These are phyloP conservation scores for Periplaneta americana DNA, from an alignment of 1,140 invertebrate species.

Conservation along the genomic window DNA sequence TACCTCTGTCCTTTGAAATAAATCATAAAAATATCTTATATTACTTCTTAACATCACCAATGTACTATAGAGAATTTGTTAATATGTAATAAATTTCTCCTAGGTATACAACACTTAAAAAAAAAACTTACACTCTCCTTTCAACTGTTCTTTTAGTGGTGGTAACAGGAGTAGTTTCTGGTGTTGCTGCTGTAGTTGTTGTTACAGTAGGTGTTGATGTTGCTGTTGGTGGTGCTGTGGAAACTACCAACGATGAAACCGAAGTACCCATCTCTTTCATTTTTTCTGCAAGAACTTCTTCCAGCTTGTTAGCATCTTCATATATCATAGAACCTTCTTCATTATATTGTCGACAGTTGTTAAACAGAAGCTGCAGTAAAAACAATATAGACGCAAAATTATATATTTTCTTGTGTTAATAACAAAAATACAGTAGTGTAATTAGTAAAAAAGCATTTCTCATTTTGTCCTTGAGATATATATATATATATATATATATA, in stretches of 20 bases:
- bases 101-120: not conserved
- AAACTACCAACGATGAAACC: not conserved
- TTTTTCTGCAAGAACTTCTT: constrained; percentile 79
- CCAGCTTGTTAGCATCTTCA: constrained; percentile 86
- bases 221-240: not conserved
- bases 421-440: no score
- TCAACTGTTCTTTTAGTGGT: not conserved
- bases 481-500: no score
- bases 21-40: no score
- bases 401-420: no score
- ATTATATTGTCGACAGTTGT: constrained; percentile 93
- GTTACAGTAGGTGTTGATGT: not conserved
- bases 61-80: no score
- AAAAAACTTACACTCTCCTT: not conserved
- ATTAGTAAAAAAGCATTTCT: no score
- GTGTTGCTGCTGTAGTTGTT: not conserved
- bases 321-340: constrained; percentile 94
- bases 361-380: constrained; percentile 79
- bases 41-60: no score
- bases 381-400: no score
- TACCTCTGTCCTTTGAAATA: no score
- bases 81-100: no score
- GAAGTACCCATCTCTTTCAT: constrained; percentile 65
- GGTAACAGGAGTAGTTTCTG: not conserved
- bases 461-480: no score